A percentile compares a stretch with the other conserved stretches of the same genome.
phyloP scores from a whole-genome alignment of 2,113 vertebrate species.

The Cyprinodon variegatus region DNA sequence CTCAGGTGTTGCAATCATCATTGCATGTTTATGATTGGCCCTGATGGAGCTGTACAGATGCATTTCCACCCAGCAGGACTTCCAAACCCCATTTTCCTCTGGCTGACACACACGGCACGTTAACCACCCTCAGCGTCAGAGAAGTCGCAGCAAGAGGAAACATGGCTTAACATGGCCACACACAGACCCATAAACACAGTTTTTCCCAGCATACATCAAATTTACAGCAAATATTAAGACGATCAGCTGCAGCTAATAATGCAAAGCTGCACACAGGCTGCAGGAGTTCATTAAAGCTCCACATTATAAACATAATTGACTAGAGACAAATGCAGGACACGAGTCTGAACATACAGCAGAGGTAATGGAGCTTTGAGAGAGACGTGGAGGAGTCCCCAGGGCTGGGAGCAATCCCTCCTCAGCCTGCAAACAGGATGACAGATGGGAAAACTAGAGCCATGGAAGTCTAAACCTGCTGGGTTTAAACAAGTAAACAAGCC shows the following conservation, averaged over 20 bases:
- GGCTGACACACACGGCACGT: background rate
- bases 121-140: background rate
- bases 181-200: background rate
- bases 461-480: background rate
- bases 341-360: constrained; percentile 8
- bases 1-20: constrained; percentile 25
- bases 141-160: background rate
- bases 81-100: constrained; percentile 13
- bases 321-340: constrained; percentile 34
- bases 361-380: constrained; percentile 29
- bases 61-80: constrained; percentile 8
- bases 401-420: constrained; percentile 10
- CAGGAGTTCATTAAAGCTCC: constrained; percentile 33
- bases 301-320: constrained; percentile 34
- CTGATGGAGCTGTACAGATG: background rate
- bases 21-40: constrained; percentile 26
- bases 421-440: background rate
- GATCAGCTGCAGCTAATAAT: constrained; percentile 3
- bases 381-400: constrained; percentile 11
- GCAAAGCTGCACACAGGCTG: background rate
- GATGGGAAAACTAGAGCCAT: background rate
- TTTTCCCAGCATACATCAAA: background rate
- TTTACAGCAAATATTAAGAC: background rate
- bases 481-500: background rate
- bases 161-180: background rate